Percentiles rank a stretch among this genome's conserved stretches.
Conservation (phyloP, 2,797 vertebrate species). For the Danionella dracula region DNA sequence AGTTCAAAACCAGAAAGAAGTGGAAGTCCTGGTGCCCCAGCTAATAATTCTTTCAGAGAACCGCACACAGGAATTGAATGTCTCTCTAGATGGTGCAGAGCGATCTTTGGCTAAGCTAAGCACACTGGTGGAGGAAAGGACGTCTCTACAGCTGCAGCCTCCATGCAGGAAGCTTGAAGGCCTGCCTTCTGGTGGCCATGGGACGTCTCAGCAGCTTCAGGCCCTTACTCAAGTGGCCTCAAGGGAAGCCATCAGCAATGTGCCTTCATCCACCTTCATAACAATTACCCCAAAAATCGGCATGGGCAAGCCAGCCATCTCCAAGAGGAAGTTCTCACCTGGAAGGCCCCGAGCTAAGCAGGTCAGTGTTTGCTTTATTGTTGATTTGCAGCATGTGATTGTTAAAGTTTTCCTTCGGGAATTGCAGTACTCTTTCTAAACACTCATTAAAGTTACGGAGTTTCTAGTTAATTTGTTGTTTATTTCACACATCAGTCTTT, state of each 20-base stretch:
- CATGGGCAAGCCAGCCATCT: conserved; percentile 97
- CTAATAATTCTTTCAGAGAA: neutral
- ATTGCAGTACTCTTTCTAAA: too few relatives aligned
- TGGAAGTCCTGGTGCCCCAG: conserved; percentile 30
- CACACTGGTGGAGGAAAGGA: conserved; percentile 71
- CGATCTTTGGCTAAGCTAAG: conserved; percentile 60
- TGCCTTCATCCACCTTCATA: conserved; percentile 81
- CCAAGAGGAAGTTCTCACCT: conserved; percentile 95
- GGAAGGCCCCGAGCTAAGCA: conserved; percentile 87
- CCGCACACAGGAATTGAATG: conserved; percentile 55
- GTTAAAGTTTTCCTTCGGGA: too few relatives aligned
- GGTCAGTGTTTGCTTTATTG: conserved; percentile 62
- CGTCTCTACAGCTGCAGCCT: conserved; percentile 60
- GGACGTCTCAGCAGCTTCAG: conserved; percentile 42
- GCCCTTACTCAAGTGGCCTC: conserved; percentile 52
- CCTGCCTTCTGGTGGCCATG: conserved; percentile 55
- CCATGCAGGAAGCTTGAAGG: conserved; percentile 65
- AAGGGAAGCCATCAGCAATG: conserved; percentile 58
- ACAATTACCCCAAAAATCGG: conserved; percentile 92
- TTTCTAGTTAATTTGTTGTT: too few relatives aligned
- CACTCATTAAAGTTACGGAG: too few relatives aligned
- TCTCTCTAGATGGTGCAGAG: conserved; percentile 60
- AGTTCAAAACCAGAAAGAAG: conserved; percentile 36
- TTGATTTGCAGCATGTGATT: too few relatives aligned
- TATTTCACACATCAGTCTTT: too few relatives aligned